Conservation (phyloP, 2,113 vertebrate genomes). For the Catharus minimus region DNA sequence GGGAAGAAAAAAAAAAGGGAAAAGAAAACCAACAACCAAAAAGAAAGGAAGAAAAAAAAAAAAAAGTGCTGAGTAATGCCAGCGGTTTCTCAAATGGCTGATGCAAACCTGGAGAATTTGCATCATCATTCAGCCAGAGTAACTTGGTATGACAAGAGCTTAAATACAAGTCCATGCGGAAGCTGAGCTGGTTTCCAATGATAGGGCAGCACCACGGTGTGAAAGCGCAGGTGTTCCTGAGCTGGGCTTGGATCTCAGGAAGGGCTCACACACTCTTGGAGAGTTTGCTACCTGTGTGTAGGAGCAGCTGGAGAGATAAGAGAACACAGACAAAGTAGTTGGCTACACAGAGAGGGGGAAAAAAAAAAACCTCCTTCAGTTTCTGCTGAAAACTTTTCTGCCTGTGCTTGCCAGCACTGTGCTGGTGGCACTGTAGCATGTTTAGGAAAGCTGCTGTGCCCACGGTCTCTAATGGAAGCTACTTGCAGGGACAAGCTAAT, state of each 20-base stretch:
- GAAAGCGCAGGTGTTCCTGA: conserved; percentile 70
- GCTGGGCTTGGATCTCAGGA: background rate
- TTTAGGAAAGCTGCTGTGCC: conserved; percentile 69
- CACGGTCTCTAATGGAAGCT: conserved; percentile 61
- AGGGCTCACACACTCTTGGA: background rate
- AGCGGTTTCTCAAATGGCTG: conserved; percentile 75
- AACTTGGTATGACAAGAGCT: conserved; percentile 79
- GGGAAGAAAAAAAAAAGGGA: background rate
- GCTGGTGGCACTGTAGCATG: conserved; percentile 73
- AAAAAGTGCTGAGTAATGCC: conserved; percentile 78
- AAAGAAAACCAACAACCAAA: background rate
- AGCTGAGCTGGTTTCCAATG: conserved; percentile 73
- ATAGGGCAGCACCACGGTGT: conserved; percentile 56
- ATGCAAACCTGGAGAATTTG: conserved; percentile 88
- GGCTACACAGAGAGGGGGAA: background rate
- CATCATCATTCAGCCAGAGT: conserved; percentile 80
- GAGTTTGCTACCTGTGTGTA: conserved; percentile 44
- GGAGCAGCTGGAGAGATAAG: conserved; percentile 19
- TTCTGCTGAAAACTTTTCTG: conserved; percentile 46
- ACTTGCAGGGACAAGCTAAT: conserved; percentile 40
- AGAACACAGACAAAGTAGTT: background rate
- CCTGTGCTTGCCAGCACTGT: background rate
- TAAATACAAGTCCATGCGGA: conserved; percentile 78
- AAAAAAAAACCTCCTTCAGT: background rate
- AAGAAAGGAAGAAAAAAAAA: background rate